phyloP scores from a whole-genome alignment of 2,888 invertebrate species.

The Eremobia ochroleuca region DNA sequence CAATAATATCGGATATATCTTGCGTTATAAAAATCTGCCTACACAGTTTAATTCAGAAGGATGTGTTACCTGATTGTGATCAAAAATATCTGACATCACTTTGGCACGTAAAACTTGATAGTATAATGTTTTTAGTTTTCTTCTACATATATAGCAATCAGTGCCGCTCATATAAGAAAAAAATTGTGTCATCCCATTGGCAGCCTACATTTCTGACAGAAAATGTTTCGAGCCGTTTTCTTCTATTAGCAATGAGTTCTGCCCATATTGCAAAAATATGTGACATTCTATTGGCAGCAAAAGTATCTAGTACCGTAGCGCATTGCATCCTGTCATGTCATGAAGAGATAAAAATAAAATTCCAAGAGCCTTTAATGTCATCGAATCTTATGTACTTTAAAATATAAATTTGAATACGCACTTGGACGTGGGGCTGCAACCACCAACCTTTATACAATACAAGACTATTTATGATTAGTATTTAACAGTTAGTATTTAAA shows the following conservation, averaged over 20 bases:
- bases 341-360: background rate
- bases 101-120: background rate
- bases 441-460: background rate
- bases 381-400: background rate
- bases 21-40: background rate
- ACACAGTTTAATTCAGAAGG: background rate
- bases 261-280: background rate
- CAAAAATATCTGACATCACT: background rate
- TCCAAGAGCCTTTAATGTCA: background rate
- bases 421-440: background rate
- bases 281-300: background rate
- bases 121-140: background rate
- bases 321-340: background rate
- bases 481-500: background rate
- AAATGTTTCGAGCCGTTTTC: background rate
- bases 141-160: background rate
- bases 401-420: background rate
- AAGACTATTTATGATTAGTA: background rate
- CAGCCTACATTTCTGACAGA: background rate
- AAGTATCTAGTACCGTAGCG: background rate
- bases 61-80: background rate
- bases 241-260: background rate
- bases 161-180: background rate
- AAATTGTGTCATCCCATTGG: background rate
- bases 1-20: background rate